Base-by-base conservation (phyloP, 2,797 vertebrate species). In the Anguilla megastoma region DNA sequence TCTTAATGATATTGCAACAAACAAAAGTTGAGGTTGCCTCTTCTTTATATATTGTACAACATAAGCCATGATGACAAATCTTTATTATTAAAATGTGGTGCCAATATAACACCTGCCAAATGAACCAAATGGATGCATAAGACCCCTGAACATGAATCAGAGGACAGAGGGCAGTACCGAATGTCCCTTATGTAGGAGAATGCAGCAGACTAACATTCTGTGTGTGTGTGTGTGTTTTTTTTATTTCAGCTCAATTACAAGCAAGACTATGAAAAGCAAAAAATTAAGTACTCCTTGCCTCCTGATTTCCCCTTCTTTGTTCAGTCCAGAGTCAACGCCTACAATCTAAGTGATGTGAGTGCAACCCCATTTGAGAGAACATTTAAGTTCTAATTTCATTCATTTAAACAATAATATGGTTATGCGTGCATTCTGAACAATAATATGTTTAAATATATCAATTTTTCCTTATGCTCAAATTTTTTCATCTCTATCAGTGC, bases 321-420 rank as follows among this genome's bases (percentile, higher is more conserved):
- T 91, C 98, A 98, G 90, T 98, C 98, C 91, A 96, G 94, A 95
- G 96, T 97, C 36, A 99, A 99, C 7, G 97, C 98, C 8, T 98
- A 96, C 86, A 98, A 99, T 91, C 93, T 98, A 88, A 99, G 98
- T 90, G 97, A 98, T 14, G 98, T 98, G 92, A 97, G 98, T 96
- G 74, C 60, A 82, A 50, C 41, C 24, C 18, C 45, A 48, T 7
- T n/a, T 82, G 21, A 82, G 6, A 24, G 9, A 50, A 82, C 2
- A n/a, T 76, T 76, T 1, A 5, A 36, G n/a, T 33, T 74, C 12
- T 74, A 30, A 33, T 71, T 71, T 30, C 69, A 27, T 71, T 10
- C 18, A 58, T 69, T n/a, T 69, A 1, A n/a, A 69, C 14, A 27
- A 69, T 69, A 21, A 69, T 69, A 69, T 27, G 24, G 7, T 9